These are phyloP conservation scores for Lucinisca nassula DNA, from an alignment of 2,888 invertebrate genomes.

Conservation along the genomic window DNA sequence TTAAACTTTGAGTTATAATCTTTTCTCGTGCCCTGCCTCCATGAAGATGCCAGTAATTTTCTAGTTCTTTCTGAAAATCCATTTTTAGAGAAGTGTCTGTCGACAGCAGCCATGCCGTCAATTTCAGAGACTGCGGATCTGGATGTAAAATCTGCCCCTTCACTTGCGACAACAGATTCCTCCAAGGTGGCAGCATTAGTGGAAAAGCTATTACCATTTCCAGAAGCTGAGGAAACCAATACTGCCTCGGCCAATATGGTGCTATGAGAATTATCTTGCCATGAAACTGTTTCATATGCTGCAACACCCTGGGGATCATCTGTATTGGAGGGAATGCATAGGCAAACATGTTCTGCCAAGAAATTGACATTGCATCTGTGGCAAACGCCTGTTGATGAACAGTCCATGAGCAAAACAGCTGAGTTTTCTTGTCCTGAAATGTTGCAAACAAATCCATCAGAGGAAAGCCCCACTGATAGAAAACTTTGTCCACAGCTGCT, in stretches of 20 bases:
- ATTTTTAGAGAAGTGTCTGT: conserved; percentile 1
- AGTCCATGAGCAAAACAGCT: conserved; percentile 36
- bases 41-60: conserved; percentile 47
- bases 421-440: conserved; percentile 26
- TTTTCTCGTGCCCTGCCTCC: conserved; percentile 39
- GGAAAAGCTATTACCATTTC: conserved; percentile 42
- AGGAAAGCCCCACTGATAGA: conserved; percentile 33
- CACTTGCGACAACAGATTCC: not conserved
- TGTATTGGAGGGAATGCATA: conserved; percentile 49
- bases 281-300: conserved; percentile 28
- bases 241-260: conserved; percentile 43
- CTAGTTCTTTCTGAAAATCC: conserved; percentile 41
- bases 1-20: conserved; percentile 27
- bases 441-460: conserved; percentile 26
- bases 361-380: conserved; percentile 41
- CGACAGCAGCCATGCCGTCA: conserved; percentile 46
- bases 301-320: conserved; percentile 26
- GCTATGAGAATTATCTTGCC: conserved; percentile 47
- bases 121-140: conserved; percentile 9
- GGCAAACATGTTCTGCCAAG: conserved; percentile 49
- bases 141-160: conserved; percentile 19
- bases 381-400: conserved; percentile 36
- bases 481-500: conserved; percentile 23
- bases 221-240: conserved; percentile 37
- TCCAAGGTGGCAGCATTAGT: not conserved